Evolutionary conservation across 2,888 invertebrate species (phyloP).

Genomic region (Biston betularia): DNA sequence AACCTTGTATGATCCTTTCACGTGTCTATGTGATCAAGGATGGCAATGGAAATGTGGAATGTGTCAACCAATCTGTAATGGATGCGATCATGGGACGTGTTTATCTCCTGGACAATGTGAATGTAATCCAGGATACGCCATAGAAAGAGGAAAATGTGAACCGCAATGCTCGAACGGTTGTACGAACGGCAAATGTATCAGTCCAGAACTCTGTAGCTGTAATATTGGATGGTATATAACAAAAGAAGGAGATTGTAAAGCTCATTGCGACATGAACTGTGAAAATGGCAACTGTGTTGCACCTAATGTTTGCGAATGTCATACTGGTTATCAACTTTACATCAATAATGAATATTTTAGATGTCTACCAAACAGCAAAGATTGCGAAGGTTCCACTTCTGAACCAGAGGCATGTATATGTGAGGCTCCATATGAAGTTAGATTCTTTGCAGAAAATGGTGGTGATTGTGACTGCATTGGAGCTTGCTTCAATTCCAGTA

Average conservation of each 20-base stretch:
- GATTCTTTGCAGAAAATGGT: conserved; percentile 21
- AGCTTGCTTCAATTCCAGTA: conserved; percentile 17
- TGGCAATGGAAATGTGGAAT: conserved; percentile 31
- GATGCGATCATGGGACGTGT: conserved; percentile 41
- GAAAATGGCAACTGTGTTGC: conserved; percentile 52
- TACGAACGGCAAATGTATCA: conserved; percentile 46
- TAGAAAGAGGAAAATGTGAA: conserved; percentile 31
- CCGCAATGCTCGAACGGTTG: conserved; percentile 50
- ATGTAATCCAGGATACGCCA: conserved; percentile 39
- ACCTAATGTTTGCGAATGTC: conserved; percentile 53
- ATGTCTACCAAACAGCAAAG: conserved; percentile 26
- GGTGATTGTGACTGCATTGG: conserved; percentile 28
- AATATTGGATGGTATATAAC: conserved; percentile 48
- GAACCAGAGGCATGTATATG: conserved; percentile 26
- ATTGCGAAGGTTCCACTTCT: conserved; percentile 27
- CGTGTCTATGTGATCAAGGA: conserved; percentile 33
- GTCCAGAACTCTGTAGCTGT: conserved; percentile 48
- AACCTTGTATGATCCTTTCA: conserved; percentile 12
- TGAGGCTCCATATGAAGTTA: conserved; percentile 18
- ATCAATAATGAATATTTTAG: conserved; percentile 3
- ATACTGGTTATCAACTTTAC: conserved; percentile 38
- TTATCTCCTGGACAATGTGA: conserved; percentile 38
- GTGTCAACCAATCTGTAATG: conserved; percentile 34
- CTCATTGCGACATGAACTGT: conserved; percentile 49
- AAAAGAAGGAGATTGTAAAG: conserved; percentile 36